Conservation (phyloP, 1,140 invertebrate species). For the Pogonus chalceus region DNA sequence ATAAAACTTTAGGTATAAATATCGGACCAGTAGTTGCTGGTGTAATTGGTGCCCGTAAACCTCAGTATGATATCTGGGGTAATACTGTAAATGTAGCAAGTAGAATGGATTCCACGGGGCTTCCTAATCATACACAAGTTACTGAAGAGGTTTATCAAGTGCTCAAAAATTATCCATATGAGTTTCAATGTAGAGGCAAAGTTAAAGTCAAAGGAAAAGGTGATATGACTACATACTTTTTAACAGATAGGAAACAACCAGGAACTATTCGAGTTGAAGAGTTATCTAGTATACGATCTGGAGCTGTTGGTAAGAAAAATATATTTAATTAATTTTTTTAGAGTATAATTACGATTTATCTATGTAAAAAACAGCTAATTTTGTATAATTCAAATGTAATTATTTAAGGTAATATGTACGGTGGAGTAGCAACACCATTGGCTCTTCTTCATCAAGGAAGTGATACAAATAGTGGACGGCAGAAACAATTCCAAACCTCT, state of each 20-base stretch:
- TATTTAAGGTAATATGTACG: slow-evolving; percentile 41
- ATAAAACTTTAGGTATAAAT: slow-evolving; percentile 59
- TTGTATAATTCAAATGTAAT: not conserved
- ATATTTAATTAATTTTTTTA: not conserved
- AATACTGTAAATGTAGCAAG: slow-evolving; percentile 92
- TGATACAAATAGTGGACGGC: slow-evolving; percentile 26
- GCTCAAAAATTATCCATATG: slow-evolving; percentile 59
- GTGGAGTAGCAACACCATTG: slow-evolving; percentile 57
- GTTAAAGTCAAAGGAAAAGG: slow-evolving; percentile 91
- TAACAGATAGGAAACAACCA: slow-evolving; percentile 57
- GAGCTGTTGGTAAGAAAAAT: not conserved
- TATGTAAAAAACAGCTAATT: not conserved
- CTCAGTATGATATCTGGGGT: slow-evolving; percentile 94
- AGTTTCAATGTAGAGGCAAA: slow-evolving; percentile 71
- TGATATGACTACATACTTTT: slow-evolving; percentile 87
- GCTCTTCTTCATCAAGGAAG: slow-evolving; percentile 51
- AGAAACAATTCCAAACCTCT: slow-evolving; percentile 24
- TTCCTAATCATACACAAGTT: slow-evolving; percentile 76
- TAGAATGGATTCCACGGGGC: slow-evolving; percentile 77
- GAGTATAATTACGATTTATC: not conserved
- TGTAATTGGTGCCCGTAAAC: slow-evolving; percentile 87
- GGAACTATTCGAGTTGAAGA: slow-evolving; percentile 46
- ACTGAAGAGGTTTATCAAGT: slow-evolving; percentile 74
- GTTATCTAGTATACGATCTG: slow-evolving; percentile 29
- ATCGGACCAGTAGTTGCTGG: slow-evolving; percentile 88